phyloP scores from a whole-genome alignment of 2,888 invertebrate species.

The Alsophila aescularia region DNA sequence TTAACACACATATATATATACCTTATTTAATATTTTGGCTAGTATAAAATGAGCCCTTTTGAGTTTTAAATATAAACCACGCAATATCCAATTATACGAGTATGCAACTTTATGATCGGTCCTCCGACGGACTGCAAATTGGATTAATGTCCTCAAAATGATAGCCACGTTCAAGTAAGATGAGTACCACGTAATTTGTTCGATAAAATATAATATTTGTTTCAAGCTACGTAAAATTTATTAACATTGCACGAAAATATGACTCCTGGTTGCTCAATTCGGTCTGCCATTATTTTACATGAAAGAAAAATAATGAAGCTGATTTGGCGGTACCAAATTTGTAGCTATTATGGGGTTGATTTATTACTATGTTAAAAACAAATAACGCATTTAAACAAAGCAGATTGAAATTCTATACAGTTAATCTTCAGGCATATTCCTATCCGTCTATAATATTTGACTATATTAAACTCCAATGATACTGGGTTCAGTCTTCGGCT shows the following conservation, averaged over 20 bases:
- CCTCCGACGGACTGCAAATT: constrained; percentile 40
- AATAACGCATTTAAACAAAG: no score
- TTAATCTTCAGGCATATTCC: no score
- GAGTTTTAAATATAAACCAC: constrained; percentile 53
- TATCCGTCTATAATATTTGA: no score
- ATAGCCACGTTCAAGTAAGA: constrained; percentile 49
- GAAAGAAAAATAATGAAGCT: constrained; percentile 44
- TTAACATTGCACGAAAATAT: constrained; percentile 43
- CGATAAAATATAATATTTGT: constrained; percentile 43
- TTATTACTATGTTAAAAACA: no score
- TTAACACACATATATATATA: no score
- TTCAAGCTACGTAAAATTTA: constrained; percentile 39
- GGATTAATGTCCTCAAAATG: constrained; percentile 40
- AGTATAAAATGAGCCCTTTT: constrained; percentile 13
- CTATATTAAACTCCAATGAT: no score
- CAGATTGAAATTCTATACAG: no score
- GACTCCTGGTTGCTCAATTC: constrained; percentile 52
- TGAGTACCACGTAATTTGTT: constrained; percentile 44
- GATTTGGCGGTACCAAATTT: constrained; percentile 38
- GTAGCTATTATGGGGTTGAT: no score
- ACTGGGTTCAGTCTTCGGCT: no score
- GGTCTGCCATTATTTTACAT: constrained; percentile 46
- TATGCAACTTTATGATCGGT: constrained; percentile 34
- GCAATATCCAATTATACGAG: constrained; percentile 40
- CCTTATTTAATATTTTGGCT: no score